phyloP scores from a whole-genome alignment of 1,140 invertebrate genomes.

The Eriocheir sinensis region DNA sequence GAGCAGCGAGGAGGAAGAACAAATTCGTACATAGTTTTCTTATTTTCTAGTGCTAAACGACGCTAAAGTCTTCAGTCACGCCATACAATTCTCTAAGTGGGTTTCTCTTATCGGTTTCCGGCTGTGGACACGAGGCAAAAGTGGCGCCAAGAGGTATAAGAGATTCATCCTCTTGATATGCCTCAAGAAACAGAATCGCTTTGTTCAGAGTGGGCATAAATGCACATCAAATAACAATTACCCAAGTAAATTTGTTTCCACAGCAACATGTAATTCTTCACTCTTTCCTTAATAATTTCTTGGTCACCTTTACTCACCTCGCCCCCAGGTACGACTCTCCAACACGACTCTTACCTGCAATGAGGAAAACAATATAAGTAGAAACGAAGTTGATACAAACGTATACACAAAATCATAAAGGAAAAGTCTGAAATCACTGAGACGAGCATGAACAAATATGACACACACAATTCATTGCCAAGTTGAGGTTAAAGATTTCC shows the following conservation, averaged over 20 bases:
- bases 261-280: not conserved
- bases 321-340: not conserved
- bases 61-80: not conserved
- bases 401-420: not conserved
- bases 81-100: not conserved
- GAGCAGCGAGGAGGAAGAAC: too few species aligned
- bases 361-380: not conserved
- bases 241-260: not conserved
- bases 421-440: not conserved
- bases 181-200: not conserved
- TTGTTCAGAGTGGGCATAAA: not conserved
- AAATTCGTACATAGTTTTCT: not conserved
- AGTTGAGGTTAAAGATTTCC: not conserved
- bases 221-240: not conserved
- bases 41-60: not conserved
- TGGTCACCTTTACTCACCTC: not conserved
- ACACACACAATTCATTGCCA: not conserved
- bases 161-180: not conserved
- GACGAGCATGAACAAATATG: not conserved
- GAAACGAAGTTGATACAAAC: not conserved
- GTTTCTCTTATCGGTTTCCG: not conserved
- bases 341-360: slow-evolving; percentile 13
- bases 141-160: too few species aligned
- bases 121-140: not conserved
- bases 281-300: not conserved